These are phyloP conservation scores for Brachylomia viminalis DNA, from an alignment of 2,888 invertebrate genomes.

Conservation along the genomic window DNA sequence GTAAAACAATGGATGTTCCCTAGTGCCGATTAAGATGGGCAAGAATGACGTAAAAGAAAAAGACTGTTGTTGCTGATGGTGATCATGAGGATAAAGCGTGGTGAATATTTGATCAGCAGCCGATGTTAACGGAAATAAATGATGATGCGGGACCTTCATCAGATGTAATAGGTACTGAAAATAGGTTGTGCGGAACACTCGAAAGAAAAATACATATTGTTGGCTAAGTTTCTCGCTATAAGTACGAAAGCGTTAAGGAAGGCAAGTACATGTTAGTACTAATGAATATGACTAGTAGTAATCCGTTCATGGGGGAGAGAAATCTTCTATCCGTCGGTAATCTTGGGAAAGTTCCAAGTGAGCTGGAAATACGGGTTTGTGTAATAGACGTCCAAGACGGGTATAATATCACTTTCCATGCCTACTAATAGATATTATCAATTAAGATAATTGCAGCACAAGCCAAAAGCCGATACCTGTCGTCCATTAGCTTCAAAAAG, in stretches of 20 bases:
- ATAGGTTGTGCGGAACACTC: neutral
- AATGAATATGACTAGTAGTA: neutral
- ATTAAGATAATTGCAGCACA: conserved; percentile 15
- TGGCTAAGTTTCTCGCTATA: neutral
- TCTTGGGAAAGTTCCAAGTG: conserved; percentile 31
- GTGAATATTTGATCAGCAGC: neutral
- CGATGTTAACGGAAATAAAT: no score
- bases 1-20: neutral
- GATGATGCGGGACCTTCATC: no score
- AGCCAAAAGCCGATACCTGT: neutral
- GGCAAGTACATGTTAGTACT: neutral
- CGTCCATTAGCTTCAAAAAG: neutral
- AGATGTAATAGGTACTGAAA: neutral
- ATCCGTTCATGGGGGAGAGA: conserved; percentile 26
- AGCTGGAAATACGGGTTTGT: conserved; percentile 25
- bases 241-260: neutral
- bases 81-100: neutral
- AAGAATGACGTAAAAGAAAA: neutral
- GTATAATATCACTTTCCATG: neutral
- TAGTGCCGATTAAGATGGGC: neutral
- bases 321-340: conserved; percentile 29
- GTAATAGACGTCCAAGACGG: neutral
- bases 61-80: neutral
- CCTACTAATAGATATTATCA: neutral
- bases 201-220: neutral